Conservation (phyloP, 2,113 vertebrate genomes). For the Brachyhypopomus gauderio region DNA sequence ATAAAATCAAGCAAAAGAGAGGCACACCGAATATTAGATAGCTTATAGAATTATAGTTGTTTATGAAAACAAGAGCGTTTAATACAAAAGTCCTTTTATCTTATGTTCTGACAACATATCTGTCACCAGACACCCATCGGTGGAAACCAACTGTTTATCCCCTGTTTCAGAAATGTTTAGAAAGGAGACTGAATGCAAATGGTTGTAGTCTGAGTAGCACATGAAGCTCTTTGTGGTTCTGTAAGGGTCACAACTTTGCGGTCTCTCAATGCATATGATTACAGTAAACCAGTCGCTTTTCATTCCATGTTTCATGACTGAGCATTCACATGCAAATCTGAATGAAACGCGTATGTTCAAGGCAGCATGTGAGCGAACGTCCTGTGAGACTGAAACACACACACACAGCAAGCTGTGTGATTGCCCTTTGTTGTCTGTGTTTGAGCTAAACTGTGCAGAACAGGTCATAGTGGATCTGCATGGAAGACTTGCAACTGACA, state of each 20-base stretch:
- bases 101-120: background rate
- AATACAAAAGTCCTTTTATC: background rate
- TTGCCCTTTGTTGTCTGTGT: no score
- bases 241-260: background rate
- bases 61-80: slow-evolving; percentile 9
- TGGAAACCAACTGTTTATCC: slow-evolving; percentile 10
- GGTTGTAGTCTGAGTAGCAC: background rate
- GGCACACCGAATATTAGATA: no score
- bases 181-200: background rate
- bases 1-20: background rate
- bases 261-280: background rate
- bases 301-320: background rate
- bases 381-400: background rate
- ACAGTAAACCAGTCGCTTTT: background rate
- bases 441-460: background rate
- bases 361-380: background rate
- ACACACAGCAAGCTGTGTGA: background rate
- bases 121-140: slow-evolving; percentile 4
- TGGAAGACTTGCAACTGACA: no score
- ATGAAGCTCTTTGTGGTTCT: background rate
- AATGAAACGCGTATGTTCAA: background rate
- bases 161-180: slow-evolving; percentile 15
- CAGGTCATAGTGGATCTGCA: background rate
- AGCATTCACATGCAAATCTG: no score
- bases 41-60: background rate